Evolutionary conservation across 2,113 vertebrate species (phyloP).

Genomic region (Cebidichthys violaceus): DNA sequence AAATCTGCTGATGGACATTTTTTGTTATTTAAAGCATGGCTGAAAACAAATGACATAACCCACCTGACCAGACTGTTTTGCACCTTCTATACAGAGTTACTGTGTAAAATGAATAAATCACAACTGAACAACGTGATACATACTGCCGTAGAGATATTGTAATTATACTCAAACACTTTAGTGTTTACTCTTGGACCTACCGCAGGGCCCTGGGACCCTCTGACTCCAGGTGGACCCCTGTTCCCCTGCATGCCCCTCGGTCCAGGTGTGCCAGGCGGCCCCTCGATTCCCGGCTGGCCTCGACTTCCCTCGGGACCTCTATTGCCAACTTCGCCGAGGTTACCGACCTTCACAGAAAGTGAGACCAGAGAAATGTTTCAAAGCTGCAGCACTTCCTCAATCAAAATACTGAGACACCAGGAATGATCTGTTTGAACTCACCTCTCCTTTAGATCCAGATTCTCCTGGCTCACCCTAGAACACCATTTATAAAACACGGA

Average conservation of each 20-base stretch:
- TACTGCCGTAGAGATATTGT: neutral
- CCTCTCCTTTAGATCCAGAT: conserved; percentile 92
- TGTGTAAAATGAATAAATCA: neutral
- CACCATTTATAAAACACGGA: conserved; percentile 32
- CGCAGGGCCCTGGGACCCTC: conserved; percentile 91
- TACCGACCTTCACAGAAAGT: conserved; percentile 84
- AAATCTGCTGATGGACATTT: neutral
- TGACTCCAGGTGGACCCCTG: conserved; percentile 90
- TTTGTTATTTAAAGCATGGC: neutral
- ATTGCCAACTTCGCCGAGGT: conserved; percentile 89
- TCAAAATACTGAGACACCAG: neutral
- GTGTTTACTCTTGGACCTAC: conserved; percentile 81
- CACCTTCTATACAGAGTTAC: too few species aligned
- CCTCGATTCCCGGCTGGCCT: conserved; percentile 93
- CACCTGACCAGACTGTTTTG: too few species aligned
- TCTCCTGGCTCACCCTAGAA: conserved; percentile 91
- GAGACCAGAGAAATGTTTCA: conserved; percentile 1
- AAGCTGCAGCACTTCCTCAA: neutral
- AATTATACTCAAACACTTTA: neutral
- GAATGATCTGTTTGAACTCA: conserved; percentile 81
- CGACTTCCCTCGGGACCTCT: conserved; percentile 92
- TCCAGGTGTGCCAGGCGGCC: conserved; percentile 89
- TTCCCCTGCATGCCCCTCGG: conserved; percentile 94
- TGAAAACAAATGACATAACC: neutral
- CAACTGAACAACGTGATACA: neutral